Evolutionary conservation across 2,797 vertebrate genomes (phyloP), one percentile per base, ranked within the genome.

Genomic region (Chaetophractus vellerosus): DNA sequence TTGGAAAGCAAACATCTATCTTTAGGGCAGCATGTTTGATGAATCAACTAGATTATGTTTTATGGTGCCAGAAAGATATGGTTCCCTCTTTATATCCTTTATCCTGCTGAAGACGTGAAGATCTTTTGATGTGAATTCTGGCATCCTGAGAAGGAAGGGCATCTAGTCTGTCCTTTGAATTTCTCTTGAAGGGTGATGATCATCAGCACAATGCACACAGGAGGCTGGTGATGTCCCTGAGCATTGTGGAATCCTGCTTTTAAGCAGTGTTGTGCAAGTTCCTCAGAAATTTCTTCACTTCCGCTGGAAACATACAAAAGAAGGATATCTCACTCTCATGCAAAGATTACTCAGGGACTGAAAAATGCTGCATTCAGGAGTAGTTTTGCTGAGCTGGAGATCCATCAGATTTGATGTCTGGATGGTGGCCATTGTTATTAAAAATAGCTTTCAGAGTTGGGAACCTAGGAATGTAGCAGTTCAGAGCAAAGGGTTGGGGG

Each of bases 1-100:
- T 96, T 94, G 66, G 57, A 88, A 93, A 91, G 90, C 69, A 93
- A 31, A 96, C 84, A 24, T 55, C 26, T 52, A 23, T 82, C 52
- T 81, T 48, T 90, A 80, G 59, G 83, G n/a, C 18, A 63, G 26
- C 72, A 2, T 79, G 85, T 52, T 75, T 45, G 21, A 48, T 64
- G 64, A 83, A 93, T 59, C 74, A 93, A n/a, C 68, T 57, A 88
- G 94, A 50, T 86, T 52, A 52, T 41, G 36, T 90, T 92, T 79
- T 91, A 52, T 81, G 33, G 24, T 84, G 36, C 55, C 33, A 45
- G 48, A 72, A 78, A 61, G 21, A 36, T 0, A 36, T 36, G 31
- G 0, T 80, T 68, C 36, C 55, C 18, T n/a, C 89, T 95, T 59
- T 38, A 59, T 79, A 11, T n/a, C 79, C 36, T 83, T 14, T 16